A percentile compares a stretch with the other conserved stretches of the same genome.
Conservation (phyloP, 2,888 invertebrate species). For the Amphimallon solstitiale region DNA sequence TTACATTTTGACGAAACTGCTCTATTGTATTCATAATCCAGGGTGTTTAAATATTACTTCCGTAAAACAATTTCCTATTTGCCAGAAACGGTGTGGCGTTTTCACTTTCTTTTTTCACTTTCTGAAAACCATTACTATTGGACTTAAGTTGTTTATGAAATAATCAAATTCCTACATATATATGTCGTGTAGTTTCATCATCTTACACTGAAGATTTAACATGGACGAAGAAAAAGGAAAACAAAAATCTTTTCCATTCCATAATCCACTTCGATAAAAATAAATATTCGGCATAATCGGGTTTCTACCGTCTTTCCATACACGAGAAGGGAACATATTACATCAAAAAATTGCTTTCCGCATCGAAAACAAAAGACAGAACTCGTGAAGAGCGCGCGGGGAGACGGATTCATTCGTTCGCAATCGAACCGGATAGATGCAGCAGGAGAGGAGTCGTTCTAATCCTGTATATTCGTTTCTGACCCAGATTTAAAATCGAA, state of each 20-base stretch:
- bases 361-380: constrained; percentile 29
- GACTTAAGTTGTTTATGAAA: no score
- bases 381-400: neutral
- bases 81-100: no score
- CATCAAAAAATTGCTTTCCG: constrained; percentile 27
- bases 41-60: no score
- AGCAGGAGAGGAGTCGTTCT: constrained; percentile 6
- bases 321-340: constrained; percentile 13
- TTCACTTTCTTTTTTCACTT: no score
- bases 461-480: constrained; percentile 42
- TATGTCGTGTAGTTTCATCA: no score
- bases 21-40: no score
- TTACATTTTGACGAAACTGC: no score
- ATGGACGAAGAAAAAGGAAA: no score
- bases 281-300: constrained; percentile 12
- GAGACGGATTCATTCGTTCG: neutral
- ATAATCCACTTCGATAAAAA: constrained; percentile 7
- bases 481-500: constrained; percentile 63
- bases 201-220: neutral
- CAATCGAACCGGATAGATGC: constrained; percentile 5
- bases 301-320: neutral
- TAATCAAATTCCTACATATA: no score
- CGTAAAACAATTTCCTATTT: no score
- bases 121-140: no score
- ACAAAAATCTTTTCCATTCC: neutral